Evolutionary conservation across 2,797 vertebrate genomes (phyloP).

Genomic region (Cuculus canorus): DNA sequence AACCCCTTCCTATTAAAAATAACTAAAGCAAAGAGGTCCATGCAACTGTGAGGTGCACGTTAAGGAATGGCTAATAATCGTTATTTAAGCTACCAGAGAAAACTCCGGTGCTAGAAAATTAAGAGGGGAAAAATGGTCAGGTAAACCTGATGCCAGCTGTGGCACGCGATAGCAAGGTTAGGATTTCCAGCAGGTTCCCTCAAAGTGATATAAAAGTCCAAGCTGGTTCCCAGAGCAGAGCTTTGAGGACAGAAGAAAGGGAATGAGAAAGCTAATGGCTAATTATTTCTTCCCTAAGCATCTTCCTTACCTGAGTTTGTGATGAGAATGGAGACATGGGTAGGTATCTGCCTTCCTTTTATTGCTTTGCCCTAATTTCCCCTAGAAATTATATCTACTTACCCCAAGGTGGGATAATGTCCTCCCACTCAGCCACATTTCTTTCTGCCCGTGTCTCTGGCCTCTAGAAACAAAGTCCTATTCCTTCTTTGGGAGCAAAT

Average conservation of each 20-base stretch:
- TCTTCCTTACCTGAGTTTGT: not conserved
- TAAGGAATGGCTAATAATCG: not conserved
- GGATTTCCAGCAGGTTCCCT: not conserved
- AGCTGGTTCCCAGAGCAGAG: not conserved
- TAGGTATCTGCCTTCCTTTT: not conserved
- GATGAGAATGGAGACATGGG: not conserved
- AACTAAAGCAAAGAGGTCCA: not conserved
- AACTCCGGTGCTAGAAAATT: not conserved
- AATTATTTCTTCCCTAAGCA: not conserved
- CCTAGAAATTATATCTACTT: not conserved
- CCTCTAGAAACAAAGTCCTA: not conserved
- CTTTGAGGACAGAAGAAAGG: not conserved
- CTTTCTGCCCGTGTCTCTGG: not conserved
- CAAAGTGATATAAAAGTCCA: not conserved
- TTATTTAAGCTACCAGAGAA: not conserved
- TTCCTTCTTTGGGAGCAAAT: not conserved
- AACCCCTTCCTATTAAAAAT: not conserved
- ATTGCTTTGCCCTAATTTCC: not conserved
- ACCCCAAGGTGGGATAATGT: not conserved
- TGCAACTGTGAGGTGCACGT: accelerated
- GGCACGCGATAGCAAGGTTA: not conserved
- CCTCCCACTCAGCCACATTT: not conserved
- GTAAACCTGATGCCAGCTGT: not conserved
- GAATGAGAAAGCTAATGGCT: not conserved
- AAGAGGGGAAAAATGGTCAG: not conserved